phyloP scores from a whole-genome alignment of 2,113 vertebrate genomes.

The Tilapia sparmanii region DNA sequence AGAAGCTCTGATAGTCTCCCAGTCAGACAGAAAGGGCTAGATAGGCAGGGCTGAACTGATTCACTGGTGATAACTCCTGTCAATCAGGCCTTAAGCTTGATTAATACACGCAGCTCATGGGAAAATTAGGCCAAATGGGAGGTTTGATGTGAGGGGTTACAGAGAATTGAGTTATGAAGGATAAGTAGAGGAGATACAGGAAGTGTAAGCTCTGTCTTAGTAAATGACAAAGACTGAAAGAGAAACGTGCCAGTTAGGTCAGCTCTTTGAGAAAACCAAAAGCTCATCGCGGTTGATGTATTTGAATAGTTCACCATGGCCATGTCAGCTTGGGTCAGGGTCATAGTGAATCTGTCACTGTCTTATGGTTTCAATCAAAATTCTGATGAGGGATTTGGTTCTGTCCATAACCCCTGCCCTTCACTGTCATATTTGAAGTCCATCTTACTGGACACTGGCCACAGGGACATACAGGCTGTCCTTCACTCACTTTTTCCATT shows the following conservation, averaged over 20 bases:
- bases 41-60: conserved; percentile 57
- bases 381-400: conserved; percentile 56
- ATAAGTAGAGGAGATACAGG: conserved; percentile 7
- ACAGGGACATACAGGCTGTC: background rate
- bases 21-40: conserved; percentile 50
- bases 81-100: conserved; percentile 65
- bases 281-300: background rate
- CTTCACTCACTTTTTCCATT: background rate
- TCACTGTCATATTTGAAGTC: conserved; percentile 44
- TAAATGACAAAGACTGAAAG: conserved; percentile 25
- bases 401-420: conserved; percentile 38
- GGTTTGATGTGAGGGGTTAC: conserved; percentile 36
- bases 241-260: conserved; percentile 16
- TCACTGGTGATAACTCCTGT: conserved; percentile 57
- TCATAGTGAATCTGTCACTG: conserved; percentile 47
- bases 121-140: conserved; percentile 50
- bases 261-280: background rate
- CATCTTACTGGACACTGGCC: conserved; percentile 9
- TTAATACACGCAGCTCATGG: conserved; percentile 55
- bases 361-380: conserved; percentile 62
- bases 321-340: conserved; percentile 54
- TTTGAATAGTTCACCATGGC: conserved; percentile 6
- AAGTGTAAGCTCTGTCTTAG: background rate
- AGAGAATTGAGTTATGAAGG: conserved; percentile 27
- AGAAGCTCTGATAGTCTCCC: conserved; percentile 51